Evolutionary conservation across 2,888 invertebrate genomes (phyloP), one percentile per base, ranked within the genome.

Genomic region (Morpho achilles): DNA sequence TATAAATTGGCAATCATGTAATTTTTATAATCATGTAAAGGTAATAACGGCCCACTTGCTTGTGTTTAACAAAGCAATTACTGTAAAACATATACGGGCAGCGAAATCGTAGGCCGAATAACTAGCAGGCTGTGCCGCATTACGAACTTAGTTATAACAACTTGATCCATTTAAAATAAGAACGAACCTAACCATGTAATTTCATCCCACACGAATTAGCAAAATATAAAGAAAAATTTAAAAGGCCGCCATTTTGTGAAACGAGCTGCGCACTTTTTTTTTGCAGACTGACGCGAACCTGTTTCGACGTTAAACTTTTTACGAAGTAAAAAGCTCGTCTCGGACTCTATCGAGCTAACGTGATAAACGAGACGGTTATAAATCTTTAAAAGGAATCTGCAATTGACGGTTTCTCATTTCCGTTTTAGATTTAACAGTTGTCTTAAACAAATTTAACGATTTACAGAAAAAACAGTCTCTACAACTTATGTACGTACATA

Each of bases 171-270:
- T 62, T 67, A 60, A 56, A 53, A 55, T 52, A 32, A 16, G 4
- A 50, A 51, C 53, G 54, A 64, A 63, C 64, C 64, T 62, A 60
- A 51, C 55, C 56, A 48, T 56, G 59, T 62, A 60, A 65, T 63
- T 59, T 47, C 50, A 52, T 60, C 67, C 66, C 60, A 69, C 68
- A 65, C 62, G 61, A 45, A 67, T 67, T 64, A 62, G 58, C 56
- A 16, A 16, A 16, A 16, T 16, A 48, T 60, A 62, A 65, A 59
- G 58, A 60, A 58, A 57, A 61, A 66, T 54, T 68, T 65, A 66
- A 62, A 55, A 61, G 16, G 63, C 65, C 50, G 67, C 69, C 69
- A 68, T 71, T 69, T 70, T 66, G 67, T 61, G 47, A 51, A 61
- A 55, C 62, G 60, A 58, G 61, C 56, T 50, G 43, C 58, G 59